Evolutionary conservation across 2,113 vertebrate species (phyloP).

Genomic region (Chauna torquata): DNA sequence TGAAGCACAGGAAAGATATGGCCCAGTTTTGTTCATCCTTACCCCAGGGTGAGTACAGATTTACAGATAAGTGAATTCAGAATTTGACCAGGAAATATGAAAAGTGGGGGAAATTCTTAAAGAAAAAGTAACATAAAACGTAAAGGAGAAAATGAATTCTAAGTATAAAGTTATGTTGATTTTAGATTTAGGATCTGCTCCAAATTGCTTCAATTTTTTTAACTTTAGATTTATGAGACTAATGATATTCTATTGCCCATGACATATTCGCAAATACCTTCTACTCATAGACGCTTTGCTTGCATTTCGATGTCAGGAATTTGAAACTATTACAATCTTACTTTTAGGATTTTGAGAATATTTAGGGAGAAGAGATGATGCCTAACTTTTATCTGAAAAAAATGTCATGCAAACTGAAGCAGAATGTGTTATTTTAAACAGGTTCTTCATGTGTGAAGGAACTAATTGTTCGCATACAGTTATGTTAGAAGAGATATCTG

Average conservation of each 20-base stretch:
- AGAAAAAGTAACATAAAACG: neutral
- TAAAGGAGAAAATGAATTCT: neutral
- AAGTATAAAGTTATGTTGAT: neutral
- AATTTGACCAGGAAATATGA: neutral
- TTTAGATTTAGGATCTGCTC: neutral
- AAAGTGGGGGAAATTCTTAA: neutral
- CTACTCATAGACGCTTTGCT: neutral
- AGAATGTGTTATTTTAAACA: neutral
- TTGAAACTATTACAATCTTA: neutral
- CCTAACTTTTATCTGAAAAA: neutral
- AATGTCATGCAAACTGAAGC: neutral
- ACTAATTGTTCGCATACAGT: neutral
- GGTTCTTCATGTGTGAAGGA: neutral
- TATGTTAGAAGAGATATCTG: neutral
- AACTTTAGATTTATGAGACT: neutral
- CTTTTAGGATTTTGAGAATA: neutral
- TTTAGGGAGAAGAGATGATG: neutral
- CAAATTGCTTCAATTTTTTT: neutral
- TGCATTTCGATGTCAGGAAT: neutral
- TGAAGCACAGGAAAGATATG: neutral
- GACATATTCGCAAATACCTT: neutral
- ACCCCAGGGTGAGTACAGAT: neutral
- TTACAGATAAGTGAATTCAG: neutral
- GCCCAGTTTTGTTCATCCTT: neutral
- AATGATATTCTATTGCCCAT: neutral